A percentile compares a stretch with the other conserved stretches of the same genome.
Evolutionary conservation across 2,888 invertebrate species (phyloP).

Genomic region (Disparrhopalites patrizii): DNA sequence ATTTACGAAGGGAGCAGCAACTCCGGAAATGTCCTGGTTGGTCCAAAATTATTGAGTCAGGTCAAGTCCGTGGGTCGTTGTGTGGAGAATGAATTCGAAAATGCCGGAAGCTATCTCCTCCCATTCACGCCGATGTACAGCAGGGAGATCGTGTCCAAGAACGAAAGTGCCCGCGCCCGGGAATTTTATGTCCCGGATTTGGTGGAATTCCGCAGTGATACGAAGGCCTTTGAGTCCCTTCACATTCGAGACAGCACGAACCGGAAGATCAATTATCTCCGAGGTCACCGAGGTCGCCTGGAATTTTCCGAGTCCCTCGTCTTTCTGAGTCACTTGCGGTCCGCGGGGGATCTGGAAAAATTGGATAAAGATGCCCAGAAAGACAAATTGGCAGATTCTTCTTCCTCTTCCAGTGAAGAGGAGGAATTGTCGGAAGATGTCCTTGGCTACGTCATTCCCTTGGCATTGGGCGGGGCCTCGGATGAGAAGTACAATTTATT

Average conservation of each 20-base stretch:
- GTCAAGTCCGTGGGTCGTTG: background rate
- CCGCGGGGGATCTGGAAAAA: background rate
- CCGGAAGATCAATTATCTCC: background rate
- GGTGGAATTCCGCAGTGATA: background rate
- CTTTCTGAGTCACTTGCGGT: background rate
- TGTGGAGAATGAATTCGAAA: background rate
- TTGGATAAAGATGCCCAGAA: no score
- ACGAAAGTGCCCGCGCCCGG: no score
- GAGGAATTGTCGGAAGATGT: background rate
- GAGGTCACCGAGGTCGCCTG: background rate
- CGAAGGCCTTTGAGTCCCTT: background rate
- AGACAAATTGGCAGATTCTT: background rate
- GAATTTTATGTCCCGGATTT: background rate
- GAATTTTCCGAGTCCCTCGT: slow-evolving; percentile 1
- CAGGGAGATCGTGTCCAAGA: background rate
- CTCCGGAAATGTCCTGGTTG: no score
- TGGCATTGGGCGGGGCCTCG: background rate
- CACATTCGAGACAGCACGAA: background rate
- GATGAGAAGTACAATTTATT: slow-evolving; percentile 4
- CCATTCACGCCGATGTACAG: background rate
- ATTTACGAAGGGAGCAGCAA: background rate
- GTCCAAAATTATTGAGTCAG: no score
- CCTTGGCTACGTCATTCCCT: background rate
- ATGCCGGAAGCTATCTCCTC: background rate
- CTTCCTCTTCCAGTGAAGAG: background rate